Conservation (phyloP, 2,797 vertebrate genomes). For the Cossypha caffra region DNA sequence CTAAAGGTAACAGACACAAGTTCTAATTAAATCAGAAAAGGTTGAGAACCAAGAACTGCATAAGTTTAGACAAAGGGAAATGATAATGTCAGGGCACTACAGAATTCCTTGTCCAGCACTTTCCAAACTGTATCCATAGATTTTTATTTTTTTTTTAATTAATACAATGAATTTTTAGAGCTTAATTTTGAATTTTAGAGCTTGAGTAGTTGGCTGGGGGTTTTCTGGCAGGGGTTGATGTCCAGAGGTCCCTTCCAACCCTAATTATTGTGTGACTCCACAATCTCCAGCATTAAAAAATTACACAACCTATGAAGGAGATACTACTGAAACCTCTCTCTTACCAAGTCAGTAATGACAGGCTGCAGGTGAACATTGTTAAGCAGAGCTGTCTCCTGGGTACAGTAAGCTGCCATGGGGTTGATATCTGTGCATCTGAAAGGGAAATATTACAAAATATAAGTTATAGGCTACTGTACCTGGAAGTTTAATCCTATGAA, state of each 20-base stretch:
- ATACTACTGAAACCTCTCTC: neutral
- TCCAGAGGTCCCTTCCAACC: neutral
- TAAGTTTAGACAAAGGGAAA: neutral
- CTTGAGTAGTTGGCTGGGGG: accelerated
- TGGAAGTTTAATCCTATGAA: neutral
- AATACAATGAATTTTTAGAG: neutral
- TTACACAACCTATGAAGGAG: neutral
- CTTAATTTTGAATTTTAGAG: neutral
- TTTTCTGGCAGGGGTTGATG: neutral
- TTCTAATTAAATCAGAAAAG: neutral
- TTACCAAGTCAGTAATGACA: slow-evolving; percentile 67
- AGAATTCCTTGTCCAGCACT: neutral
- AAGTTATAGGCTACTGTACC: neutral
- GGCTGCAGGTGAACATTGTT: slow-evolving; percentile 87
- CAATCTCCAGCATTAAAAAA: neutral
- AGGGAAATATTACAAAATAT: neutral
- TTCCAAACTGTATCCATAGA: neutral
- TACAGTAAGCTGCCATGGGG: slow-evolving; percentile 85
- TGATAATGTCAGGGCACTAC: neutral
- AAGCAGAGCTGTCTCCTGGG: slow-evolving; percentile 81
- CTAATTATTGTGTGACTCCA: neutral
- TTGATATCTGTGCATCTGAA: slow-evolving; percentile 92
- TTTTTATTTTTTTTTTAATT: too few relatives aligned
- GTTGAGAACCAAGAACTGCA: neutral
- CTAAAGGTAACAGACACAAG: neutral